Conservation (phyloP, 2,113 vertebrate genomes). For the Platycercus adscitus region DNA sequence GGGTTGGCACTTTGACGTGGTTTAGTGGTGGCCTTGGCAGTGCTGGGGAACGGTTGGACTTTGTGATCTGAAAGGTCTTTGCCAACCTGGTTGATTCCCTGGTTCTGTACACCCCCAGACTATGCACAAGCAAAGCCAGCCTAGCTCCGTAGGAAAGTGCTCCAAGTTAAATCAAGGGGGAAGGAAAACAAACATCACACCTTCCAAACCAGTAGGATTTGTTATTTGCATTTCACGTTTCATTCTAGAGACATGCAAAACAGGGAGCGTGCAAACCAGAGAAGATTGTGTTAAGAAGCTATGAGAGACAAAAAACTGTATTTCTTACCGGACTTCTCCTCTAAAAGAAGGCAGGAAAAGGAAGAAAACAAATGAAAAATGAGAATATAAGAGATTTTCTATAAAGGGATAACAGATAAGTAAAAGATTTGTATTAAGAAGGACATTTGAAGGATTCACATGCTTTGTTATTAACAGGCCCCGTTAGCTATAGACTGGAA, state of each 20-base stretch:
- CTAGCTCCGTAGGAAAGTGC: not conserved
- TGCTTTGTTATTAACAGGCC: accelerated
- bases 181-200: accelerated
- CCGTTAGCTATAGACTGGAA: not conserved
- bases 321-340: slow-evolving; percentile 96
- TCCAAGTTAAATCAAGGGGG: not conserved
- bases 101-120: not conserved
- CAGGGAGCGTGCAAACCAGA: not conserved
- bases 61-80: not conserved
- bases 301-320: not conserved
- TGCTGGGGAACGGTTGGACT: not conserved
- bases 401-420: not conserved
- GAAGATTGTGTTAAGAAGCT: not conserved
- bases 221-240: not conserved
- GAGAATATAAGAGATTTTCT: slow-evolving; percentile 20
- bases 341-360: slow-evolving; percentile 75
- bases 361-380: not conserved
- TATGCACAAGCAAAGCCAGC: not conserved
- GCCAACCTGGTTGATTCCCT: not conserved
- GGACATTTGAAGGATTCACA: not conserved
- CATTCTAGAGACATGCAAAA: not conserved
- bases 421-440: not conserved
- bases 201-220: not conserved
- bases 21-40: not conserved
- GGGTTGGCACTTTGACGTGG: not conserved